These are phyloP conservation scores for Drosophila sucinea DNA, from an alignment of 1,140 invertebrate genomes.

Conservation along the genomic window DNA sequence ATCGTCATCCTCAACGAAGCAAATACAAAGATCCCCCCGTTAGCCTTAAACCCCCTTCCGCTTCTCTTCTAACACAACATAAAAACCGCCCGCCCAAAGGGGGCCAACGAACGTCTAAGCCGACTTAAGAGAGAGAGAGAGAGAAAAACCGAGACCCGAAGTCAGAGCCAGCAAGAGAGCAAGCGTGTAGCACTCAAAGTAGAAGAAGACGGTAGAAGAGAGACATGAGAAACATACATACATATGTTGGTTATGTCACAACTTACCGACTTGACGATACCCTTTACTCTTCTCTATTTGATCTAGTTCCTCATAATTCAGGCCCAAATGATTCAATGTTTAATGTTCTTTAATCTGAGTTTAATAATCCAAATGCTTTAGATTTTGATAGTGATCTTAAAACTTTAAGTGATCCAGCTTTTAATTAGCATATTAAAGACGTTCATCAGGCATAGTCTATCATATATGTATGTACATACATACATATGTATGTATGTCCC, in stretches of 20 bases:
- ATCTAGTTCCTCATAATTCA: no score
- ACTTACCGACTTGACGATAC: not conserved
- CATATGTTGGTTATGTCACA: not conserved
- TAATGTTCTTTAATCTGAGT: no score
- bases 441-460: no score
- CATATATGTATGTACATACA: not conserved
- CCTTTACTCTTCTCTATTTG: not conserved
- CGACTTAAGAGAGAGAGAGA: constrained; percentile 43
- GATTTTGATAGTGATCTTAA: no score
- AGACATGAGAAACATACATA: constrained; percentile 11
- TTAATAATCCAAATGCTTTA: no score
- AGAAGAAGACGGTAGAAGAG: constrained; percentile 21
- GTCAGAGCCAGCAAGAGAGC: constrained; percentile 21
- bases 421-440: no score
- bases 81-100: constrained; percentile 35
- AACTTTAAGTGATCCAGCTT: no score
- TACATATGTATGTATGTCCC: not conserved
- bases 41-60: not conserved
- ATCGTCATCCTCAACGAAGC: not conserved
- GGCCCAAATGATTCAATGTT: no score
- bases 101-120: constrained; percentile 79
- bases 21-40: constrained; percentile 14
- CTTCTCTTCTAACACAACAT: constrained; percentile 14
- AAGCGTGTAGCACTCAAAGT: constrained; percentile 25
- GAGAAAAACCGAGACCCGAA: constrained; percentile 3